Evolutionary conservation across 2,113 vertebrate genomes (phyloP).

Genomic region (Meleagris gallopavo): DNA sequence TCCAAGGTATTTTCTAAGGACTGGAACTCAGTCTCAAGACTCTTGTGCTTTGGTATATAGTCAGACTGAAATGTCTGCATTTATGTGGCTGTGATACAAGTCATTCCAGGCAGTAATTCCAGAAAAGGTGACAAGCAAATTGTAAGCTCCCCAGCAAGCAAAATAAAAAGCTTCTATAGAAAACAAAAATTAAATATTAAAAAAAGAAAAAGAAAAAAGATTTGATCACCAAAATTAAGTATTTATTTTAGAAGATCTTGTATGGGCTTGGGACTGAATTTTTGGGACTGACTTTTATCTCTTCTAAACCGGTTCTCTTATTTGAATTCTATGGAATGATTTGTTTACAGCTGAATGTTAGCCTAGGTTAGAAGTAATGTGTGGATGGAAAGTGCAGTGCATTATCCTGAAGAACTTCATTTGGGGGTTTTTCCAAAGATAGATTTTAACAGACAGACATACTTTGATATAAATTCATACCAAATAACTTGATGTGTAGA

Average conservation of each 20-base stretch:
- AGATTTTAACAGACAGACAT: background rate
- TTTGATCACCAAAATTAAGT: background rate
- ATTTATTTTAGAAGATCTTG: background rate
- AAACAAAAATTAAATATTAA: background rate
- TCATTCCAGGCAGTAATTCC: background rate
- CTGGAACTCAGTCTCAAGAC: background rate
- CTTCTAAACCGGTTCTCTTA: background rate
- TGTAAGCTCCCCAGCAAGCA: background rate
- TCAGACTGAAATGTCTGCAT: background rate
- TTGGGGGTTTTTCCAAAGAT: background rate
- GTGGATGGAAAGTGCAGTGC: background rate
- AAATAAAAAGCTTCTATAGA: background rate
- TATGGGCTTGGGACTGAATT: background rate
- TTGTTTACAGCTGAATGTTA: background rate
- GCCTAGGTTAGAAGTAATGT: background rate
- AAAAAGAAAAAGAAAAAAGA: background rate
- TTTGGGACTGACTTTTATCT: background rate
- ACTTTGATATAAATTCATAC: background rate
- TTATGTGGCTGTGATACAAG: background rate
- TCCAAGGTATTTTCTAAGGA: background rate
- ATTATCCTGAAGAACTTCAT: background rate
- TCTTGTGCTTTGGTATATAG: background rate
- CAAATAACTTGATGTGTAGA: background rate
- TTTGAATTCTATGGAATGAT: background rate
- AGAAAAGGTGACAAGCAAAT: background rate